Percentiles rank a stretch among this genome's conserved stretches.
Evolutionary conservation across 1,140 invertebrate genomes (phyloP).

Genomic region (Pseudomyrmex sp.): DNA sequence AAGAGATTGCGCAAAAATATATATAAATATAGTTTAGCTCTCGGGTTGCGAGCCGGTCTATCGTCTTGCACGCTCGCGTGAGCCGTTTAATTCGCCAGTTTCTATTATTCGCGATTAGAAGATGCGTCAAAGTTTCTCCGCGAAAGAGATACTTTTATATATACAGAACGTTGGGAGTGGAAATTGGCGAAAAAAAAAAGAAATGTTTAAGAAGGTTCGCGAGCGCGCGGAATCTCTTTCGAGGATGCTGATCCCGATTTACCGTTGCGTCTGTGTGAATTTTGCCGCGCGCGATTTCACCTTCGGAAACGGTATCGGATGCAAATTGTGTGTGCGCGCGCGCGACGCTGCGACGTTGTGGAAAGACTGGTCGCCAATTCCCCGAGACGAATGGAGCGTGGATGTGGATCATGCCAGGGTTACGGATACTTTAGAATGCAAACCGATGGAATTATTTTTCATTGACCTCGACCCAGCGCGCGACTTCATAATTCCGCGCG

Average conservation of each 20-base stretch:
- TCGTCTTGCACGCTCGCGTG: conserved; percentile 34
- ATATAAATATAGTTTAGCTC: too few relatives aligned
- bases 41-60: not conserved
- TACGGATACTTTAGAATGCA: conserved; percentile 48
- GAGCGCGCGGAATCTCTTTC: too few relatives aligned
- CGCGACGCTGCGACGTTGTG: not conserved
- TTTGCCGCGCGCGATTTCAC: conserved; percentile 23
- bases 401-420: conserved; percentile 57
- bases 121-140: not conserved
- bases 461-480: conserved; percentile 46
- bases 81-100: conserved; percentile 39
- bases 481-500: not conserved
- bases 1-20: too few relatives aligned
- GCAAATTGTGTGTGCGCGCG: conserved; percentile 16
- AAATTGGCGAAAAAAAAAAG: too few relatives aligned
- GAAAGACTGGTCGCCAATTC: conserved; percentile 30
- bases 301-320: conserved; percentile 19
- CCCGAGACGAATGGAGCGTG: conserved; percentile 45
- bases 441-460: conserved; percentile 45
- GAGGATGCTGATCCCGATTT: not conserved
- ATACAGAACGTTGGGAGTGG: too few relatives aligned
- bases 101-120: conserved; percentile 42
- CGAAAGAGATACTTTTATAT: not conserved
- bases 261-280: not conserved
- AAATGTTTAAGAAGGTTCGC: too few relatives aligned